These are phyloP conservation scores for Nebria brevicollis DNA, from an alignment of 2,888 invertebrate genomes.

Conservation along the genomic window DNA sequence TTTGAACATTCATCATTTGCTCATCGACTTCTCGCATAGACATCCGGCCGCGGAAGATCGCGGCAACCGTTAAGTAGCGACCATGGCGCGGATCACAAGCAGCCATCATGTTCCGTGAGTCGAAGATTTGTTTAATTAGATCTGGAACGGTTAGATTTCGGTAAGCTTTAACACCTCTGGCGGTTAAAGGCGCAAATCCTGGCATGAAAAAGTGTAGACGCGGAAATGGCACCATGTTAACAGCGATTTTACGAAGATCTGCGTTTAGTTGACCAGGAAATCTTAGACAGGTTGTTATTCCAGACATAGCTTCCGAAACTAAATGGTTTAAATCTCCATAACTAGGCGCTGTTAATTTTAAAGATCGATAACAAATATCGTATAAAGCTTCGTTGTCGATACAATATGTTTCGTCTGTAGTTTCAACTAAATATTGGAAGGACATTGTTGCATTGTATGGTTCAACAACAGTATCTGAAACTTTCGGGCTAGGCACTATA, in stretches of 20 bases:
- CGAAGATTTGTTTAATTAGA: conserved; percentile 83
- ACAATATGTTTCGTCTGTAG: conserved; percentile 71
- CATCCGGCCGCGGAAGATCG: conserved; percentile 81
- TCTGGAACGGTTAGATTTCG: conserved; percentile 80
- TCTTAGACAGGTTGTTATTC: conserved; percentile 71
- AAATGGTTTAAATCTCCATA: conserved; percentile 68
- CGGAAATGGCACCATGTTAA: conserved; percentile 76
- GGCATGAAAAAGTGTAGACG: conserved; percentile 74
- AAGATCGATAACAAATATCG: conserved; percentile 71
- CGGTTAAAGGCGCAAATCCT: conserved; percentile 73
- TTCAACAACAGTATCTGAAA: conserved; percentile 73
- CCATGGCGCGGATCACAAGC: conserved; percentile 88
- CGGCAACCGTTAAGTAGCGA: conserved; percentile 83
- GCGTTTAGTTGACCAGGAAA: conserved; percentile 78
- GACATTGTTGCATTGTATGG: conserved; percentile 71
- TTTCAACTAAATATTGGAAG: conserved; percentile 66
- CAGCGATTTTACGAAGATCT: conserved; percentile 71
- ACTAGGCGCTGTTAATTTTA: conserved; percentile 70
- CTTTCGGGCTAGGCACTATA: conserved; percentile 74
- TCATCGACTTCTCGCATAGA: conserved; percentile 71
- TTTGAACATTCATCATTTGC: conserved; percentile 73
- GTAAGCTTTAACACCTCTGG: conserved; percentile 72
- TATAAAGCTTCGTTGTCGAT: conserved; percentile 73
- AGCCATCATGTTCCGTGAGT: conserved; percentile 89
- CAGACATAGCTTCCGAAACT: conserved; percentile 68